phyloP scores from a whole-genome alignment of 2,113 vertebrate genomes.

The Takifugu flavidus region DNA sequence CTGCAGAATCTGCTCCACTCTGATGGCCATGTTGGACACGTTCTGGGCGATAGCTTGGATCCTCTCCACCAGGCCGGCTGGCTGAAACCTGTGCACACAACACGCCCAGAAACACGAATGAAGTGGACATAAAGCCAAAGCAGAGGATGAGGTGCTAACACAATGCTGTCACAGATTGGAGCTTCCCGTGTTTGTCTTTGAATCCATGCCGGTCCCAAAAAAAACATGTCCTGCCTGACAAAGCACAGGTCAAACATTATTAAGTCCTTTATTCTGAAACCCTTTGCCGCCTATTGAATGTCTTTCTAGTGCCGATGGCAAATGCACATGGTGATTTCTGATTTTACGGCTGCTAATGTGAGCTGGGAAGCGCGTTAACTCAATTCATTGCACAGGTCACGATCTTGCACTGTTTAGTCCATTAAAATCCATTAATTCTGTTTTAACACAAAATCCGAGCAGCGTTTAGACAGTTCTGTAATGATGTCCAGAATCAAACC shows the following conservation, averaged over 20 bases:
- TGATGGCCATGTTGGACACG: constrained; percentile 89
- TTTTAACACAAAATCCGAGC: neutral
- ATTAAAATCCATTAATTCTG: neutral
- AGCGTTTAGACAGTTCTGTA: neutral
- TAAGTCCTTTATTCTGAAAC: neutral
- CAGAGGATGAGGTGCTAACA: neutral
- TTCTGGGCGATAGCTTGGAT: constrained; percentile 98
- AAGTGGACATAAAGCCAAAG: neutral
- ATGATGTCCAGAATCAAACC: neutral
- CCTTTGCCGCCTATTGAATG: neutral
- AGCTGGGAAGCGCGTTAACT: neutral
- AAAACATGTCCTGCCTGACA: neutral
- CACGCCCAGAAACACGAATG: neutral
- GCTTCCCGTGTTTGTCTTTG: neutral
- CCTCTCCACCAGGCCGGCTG: constrained; percentile 85
- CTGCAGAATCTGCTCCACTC: constrained; percentile 93
- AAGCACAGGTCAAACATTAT: neutral
- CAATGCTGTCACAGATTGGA: neutral
- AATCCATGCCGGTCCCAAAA: neutral
- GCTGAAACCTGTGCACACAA: constrained; percentile 78
- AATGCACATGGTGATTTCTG: neutral
- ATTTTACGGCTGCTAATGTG: neutral
- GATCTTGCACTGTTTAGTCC: neutral
- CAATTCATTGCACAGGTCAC: neutral
- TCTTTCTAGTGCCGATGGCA: neutral